Percentiles rank a stretch among this genome's conserved stretches.
Evolutionary conservation across 2,888 invertebrate genomes (phyloP).

Genomic region (Pardosa pseudoannulata): DNA sequence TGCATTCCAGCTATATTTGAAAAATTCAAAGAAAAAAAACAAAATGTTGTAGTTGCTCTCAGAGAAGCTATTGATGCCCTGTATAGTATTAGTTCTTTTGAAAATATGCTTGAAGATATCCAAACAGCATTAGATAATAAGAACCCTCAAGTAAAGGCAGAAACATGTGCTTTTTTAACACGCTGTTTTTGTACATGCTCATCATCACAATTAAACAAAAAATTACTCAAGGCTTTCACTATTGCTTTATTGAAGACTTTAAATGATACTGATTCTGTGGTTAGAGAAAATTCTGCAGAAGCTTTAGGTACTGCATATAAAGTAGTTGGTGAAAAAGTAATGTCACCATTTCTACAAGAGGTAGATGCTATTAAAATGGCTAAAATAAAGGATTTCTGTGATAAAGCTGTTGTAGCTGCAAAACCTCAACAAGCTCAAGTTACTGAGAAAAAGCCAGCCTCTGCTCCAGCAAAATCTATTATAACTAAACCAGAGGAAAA

Average conservation of each 20-base stretch:
- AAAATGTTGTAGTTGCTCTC: constrained; percentile 89
- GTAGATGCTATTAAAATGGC: constrained; percentile 93
- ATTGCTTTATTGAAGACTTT: constrained; percentile 84
- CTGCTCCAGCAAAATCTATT: constrained; percentile 73
- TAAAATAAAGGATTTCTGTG: constrained; percentile 94
- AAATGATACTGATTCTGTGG: constrained; percentile 86
- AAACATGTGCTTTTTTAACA: constrained; percentile 89
- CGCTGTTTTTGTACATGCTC: constrained; percentile 89
- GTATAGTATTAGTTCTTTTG: constrained; percentile 81
- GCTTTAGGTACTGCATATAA: constrained; percentile 96
- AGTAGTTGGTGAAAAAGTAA: constrained; percentile 93
- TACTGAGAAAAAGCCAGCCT: constrained; percentile 40
- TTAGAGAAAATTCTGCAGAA: constrained; percentile 93
- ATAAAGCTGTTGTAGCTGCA: constrained; percentile 84
- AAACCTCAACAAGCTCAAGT: constrained; percentile 34
- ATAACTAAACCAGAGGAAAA: constrained; percentile 75
- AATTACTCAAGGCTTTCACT: constrained; percentile 89
- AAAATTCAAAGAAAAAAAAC: constrained; percentile 98
- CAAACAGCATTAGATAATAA: constrained; percentile 91
- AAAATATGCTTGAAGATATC: constrained; percentile 83
- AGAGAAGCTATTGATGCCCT: constrained; percentile 86
- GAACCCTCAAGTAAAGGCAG: constrained; percentile 92
- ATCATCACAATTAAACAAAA: constrained; percentile 90
- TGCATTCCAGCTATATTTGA: constrained; percentile 87
- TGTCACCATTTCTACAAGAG: constrained; percentile 90